Percentiles rank a stretch among this genome's conserved stretches.
These are phyloP conservation scores for Drosophila takahashii DNA, from an alignment of 1,140 invertebrate genomes.

Conservation along the genomic window DNA sequence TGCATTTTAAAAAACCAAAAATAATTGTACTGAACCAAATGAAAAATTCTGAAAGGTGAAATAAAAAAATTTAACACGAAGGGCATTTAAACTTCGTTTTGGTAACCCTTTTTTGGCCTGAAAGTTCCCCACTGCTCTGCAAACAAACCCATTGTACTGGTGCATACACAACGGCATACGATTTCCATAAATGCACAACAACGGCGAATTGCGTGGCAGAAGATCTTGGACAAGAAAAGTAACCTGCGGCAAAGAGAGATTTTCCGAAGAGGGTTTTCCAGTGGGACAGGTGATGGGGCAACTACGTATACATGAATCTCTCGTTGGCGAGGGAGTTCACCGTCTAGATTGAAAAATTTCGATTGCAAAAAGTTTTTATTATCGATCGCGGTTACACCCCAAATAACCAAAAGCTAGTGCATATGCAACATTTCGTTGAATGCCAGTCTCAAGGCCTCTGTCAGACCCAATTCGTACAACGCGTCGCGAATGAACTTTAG, in stretches of 20 bases:
- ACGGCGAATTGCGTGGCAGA: slow-evolving; percentile 29
- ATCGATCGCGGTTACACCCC: not conserved
- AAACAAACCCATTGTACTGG: slow-evolving; percentile 20
- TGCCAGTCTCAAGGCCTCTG: slow-evolving; percentile 3
- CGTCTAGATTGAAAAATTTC: slow-evolving; percentile 7
- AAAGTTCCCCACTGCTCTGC: slow-evolving; percentile 32
- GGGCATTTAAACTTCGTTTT: not conserved
- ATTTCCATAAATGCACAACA: slow-evolving; percentile 77
- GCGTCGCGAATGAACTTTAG: slow-evolving; percentile 5
- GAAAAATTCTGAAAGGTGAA: too few relatives aligned
- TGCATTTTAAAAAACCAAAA: too few relatives aligned
- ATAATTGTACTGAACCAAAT: too few relatives aligned
- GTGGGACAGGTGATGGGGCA: slow-evolving; percentile 13
- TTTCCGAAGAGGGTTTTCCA: slow-evolving; percentile 3
- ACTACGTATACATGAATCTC: slow-evolving; percentile 30
- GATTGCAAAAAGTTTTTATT: slow-evolving; percentile 25
- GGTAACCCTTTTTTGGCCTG: slow-evolving; percentile 28
- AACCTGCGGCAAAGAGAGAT: slow-evolving; percentile 11
- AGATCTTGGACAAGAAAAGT: slow-evolving; percentile 47
- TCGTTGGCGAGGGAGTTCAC: not conserved
- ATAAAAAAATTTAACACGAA: not conserved
- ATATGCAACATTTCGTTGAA: slow-evolving; percentile 21
- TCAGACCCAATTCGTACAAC: not conserved
- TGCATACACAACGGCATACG: slow-evolving; percentile 15
- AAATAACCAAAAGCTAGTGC: not conserved